These are phyloP conservation scores for Zaprionus ghesquierei DNA, from an alignment of 1,140 invertebrate genomes.

Conservation along the genomic window DNA sequence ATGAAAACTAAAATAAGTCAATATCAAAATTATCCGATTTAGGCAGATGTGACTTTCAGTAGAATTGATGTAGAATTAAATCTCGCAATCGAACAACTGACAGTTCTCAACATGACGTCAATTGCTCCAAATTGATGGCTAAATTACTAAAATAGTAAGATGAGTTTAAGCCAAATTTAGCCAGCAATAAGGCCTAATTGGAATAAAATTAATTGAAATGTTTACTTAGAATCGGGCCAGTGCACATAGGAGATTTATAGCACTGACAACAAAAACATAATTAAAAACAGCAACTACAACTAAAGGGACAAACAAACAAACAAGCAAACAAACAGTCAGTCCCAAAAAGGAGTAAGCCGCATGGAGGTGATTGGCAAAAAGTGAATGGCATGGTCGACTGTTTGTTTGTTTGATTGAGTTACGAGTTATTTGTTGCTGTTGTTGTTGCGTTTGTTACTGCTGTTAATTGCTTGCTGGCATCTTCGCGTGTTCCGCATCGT, in stretches of 20 bases:
- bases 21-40: not conserved
- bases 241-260: not conserved
- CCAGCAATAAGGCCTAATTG: not conserved
- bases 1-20: not conserved
- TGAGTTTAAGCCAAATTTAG: conserved; percentile 1
- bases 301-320: not conserved
- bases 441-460: conserved; percentile 26
- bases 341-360: conserved; percentile 13
- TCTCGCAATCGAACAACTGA: not conserved
- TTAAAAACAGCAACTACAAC: not conserved
- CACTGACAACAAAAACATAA: not conserved
- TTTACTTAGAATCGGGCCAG: not conserved
- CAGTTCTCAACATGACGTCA: not conserved
- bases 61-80: not conserved
- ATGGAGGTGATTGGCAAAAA: conserved; percentile 37
- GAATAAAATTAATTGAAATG: not conserved
- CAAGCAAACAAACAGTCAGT: not conserved
- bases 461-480: conserved; percentile 6
- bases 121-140: conserved; percentile 7
- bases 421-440: conserved; percentile 39
- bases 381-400: conserved; percentile 56
- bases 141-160: not conserved
- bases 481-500: conserved; percentile 39
- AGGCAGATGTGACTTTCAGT: not conserved
- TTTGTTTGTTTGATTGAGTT: conserved; percentile 45